A percentile compares a stretch with the other conserved stretches of the same genome.
phyloP scores from a whole-genome alignment of 1,140 invertebrate species.

The Pinna nobilis region DNA sequence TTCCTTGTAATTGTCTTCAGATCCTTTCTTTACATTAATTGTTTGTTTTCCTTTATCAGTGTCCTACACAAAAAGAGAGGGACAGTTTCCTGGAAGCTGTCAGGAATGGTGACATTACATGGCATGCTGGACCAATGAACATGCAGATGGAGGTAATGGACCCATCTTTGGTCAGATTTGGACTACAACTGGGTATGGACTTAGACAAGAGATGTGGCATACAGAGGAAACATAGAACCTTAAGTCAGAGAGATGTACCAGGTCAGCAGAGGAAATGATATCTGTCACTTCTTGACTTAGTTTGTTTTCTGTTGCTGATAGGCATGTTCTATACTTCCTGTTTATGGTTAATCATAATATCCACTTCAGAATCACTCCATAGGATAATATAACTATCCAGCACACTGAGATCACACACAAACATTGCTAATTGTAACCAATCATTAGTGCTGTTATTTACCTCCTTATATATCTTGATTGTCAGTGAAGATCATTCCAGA shows the following conservation, averaged over 20 bases:
- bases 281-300: background rate
- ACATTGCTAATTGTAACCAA: too few species aligned
- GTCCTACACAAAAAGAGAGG: constrained; percentile 53
- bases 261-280: constrained; percentile 39
- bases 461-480: too few species aligned
- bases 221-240: constrained; percentile 44
- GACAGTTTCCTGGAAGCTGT: constrained; percentile 53
- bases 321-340: background rate
- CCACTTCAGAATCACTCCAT: too few species aligned
- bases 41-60: constrained; percentile 56
- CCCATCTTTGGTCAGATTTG: constrained; percentile 50
- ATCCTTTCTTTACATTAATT: too few species aligned
- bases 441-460: too few species aligned
- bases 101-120: constrained; percentile 57
- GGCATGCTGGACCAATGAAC: constrained; percentile 72
- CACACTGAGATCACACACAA: too few species aligned
- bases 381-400: too few species aligned
- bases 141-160: constrained; percentile 66
- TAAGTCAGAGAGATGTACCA: constrained; percentile 70
- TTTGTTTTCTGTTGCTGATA: background rate
- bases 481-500: too few species aligned
- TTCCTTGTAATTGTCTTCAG: too few species aligned
- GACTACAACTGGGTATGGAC: constrained; percentile 55
- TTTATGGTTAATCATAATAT: too few species aligned
- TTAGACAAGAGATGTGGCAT: constrained; percentile 61